These are phyloP conservation scores for Tryphoninae sp. DNA, from an alignment of 2,888 invertebrate species.

Conservation along the genomic window DNA sequence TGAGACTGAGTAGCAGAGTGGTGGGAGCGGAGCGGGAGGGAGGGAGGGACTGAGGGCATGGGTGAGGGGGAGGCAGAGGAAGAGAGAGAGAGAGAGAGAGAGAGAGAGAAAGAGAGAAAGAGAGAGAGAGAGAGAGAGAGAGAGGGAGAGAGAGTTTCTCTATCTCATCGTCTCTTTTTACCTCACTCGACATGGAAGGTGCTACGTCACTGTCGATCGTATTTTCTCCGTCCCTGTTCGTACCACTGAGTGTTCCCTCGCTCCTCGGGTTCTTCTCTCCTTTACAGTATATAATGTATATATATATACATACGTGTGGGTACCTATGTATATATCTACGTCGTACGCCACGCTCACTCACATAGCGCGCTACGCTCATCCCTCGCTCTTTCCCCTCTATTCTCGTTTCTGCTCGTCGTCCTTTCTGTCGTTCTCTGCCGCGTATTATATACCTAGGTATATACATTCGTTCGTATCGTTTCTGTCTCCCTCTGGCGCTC, in stretches of 20 bases:
- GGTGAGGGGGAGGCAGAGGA: neutral
- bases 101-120: neutral
- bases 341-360: constrained; percentile 23
- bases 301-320: neutral
- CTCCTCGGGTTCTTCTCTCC: constrained; percentile 53
- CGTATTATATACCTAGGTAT: neutral
- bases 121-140: constrained; percentile 20
- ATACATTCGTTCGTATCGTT: constrained; percentile 44
- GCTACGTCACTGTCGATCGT: constrained; percentile 73
- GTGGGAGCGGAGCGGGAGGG: neutral
- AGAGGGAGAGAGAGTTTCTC: constrained; percentile 36
- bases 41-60: neutral
- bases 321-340: neutral
- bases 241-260: constrained; percentile 52
- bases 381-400: constrained; percentile 39
- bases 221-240: constrained; percentile 65
- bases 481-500: constrained; percentile 34
- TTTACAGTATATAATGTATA: constrained; percentile 36
- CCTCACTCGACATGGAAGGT: constrained; percentile 65
- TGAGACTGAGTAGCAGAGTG: neutral
- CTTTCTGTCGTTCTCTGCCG: constrained; percentile 5
- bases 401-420: constrained; percentile 47
- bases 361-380: constrained; percentile 4
- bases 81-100: neutral
- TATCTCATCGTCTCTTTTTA: constrained; percentile 59